A percentile compares a stretch with the other conserved stretches of the same genome.
Evolutionary conservation across 35 echinoderm and acorn worm genomes (phyloP).

Genomic region (Stichopus chloronotus): DNA sequence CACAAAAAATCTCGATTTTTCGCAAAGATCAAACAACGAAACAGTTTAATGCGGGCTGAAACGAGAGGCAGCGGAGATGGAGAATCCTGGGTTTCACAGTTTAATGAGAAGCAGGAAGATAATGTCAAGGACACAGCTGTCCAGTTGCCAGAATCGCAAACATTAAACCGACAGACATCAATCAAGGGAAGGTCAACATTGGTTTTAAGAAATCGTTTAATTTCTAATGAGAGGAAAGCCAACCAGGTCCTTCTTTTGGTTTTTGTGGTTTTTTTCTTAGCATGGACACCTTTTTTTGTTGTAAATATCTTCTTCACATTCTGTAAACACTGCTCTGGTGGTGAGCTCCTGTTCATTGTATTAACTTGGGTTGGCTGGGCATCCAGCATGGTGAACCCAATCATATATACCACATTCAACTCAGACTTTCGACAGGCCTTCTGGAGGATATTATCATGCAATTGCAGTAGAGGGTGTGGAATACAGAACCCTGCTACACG

Average conservation of each 20-base stretch:
- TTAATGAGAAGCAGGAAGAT: not conserved
- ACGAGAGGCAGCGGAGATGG: not conserved
- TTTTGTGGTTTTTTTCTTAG: conserved; percentile 77
- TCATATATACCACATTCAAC: conserved; percentile 92
- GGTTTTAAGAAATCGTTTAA: too few relatives aligned
- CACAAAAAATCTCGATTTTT: conserved; percentile 54
- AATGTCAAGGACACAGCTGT: not conserved
- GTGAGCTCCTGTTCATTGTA: conserved; percentile 38
- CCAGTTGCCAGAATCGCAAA: not conserved
- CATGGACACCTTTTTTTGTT: conserved; percentile 90
- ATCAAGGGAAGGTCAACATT: not conserved
- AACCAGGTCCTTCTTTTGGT: conserved; percentile 83
- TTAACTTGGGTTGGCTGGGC: conserved; percentile 87
- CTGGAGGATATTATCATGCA: conserved; percentile 59
- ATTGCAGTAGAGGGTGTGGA: not conserved
- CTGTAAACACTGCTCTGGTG: conserved; percentile 28
- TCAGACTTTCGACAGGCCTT: conserved; percentile 72
- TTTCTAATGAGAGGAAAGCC: conserved; percentile 73
- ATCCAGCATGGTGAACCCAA: conserved; percentile 82
- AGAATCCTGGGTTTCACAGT: not conserved
- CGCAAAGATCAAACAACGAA: not conserved
- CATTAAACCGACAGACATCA: not conserved
- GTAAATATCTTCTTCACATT: conserved; percentile 63
- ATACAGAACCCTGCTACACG: not conserved
- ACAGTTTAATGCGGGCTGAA: not conserved